Conservation (phyloP, 2,888 invertebrate species). For the Sinohyriopsis cumingii region DNA sequence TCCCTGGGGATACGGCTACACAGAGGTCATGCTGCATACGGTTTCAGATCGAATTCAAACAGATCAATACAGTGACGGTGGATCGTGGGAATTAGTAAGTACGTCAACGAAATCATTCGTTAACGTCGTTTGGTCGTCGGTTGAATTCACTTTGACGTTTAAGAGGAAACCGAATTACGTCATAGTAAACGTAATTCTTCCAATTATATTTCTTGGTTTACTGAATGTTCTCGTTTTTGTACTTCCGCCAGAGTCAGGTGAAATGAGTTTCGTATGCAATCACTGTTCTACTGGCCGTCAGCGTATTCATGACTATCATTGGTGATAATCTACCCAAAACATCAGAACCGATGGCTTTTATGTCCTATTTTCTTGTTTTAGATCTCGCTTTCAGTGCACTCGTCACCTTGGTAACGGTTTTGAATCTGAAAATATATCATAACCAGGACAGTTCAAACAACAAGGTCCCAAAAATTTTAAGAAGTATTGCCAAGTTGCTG, state of each 20-base stretch:
- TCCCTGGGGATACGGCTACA: conserved; percentile 13
- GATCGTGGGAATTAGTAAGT: too few species aligned
- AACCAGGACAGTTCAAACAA: conserved; percentile 16
- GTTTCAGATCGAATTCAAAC: not conserved
- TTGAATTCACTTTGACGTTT: conserved; percentile 15
- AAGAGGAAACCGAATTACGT: conserved; percentile 31
- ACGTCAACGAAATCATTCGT: too few species aligned
- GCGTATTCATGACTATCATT: conserved; percentile 41
- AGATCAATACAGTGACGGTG: too few species aligned
- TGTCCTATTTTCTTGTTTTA: conserved; percentile 32
- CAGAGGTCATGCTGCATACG: conserved; percentile 16
- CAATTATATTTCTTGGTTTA: conserved; percentile 37
- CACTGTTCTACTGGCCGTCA: conserved; percentile 39
- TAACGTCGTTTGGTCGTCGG: not conserved
- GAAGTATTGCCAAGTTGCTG: too few species aligned
- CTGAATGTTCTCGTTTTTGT: conserved; percentile 37
- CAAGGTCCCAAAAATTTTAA: too few species aligned
- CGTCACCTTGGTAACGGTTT: conserved; percentile 28
- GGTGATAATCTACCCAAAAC: conserved; percentile 37
- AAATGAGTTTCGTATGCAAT: conserved; percentile 37
- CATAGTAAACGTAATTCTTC: conserved; percentile 35
- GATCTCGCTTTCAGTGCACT: conserved; percentile 40
- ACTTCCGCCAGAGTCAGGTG: conserved; percentile 36
- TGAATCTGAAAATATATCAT: conserved; percentile 33
- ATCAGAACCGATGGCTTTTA: conserved; percentile 35